Conservation (phyloP, 1,140 invertebrate species). For the Aphelenchoides fujianensis region DNA sequence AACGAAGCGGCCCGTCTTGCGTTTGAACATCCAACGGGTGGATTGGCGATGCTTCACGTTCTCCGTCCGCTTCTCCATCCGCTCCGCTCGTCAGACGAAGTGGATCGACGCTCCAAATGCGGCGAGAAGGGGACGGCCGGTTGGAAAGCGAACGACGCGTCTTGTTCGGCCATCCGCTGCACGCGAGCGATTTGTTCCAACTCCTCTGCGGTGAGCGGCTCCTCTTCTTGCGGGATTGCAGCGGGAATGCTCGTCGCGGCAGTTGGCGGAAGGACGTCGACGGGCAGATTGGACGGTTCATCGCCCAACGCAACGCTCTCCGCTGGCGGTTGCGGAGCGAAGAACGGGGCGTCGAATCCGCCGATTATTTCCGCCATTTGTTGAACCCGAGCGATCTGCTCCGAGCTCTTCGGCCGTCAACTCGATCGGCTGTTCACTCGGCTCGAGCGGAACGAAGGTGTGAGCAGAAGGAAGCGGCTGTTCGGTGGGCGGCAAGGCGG, state of each 20-base stretch:
- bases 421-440: too few relatives aligned
- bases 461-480: too few relatives aligned
- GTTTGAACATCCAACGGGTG: too few relatives aligned
- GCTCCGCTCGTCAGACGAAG: conserved; percentile 1
- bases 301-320: neutral
- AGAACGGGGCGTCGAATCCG: neutral
- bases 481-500: too few relatives aligned
- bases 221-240: conserved; percentile 6
- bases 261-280: neutral
- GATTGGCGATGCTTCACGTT: too few relatives aligned
- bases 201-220: conserved; percentile 25
- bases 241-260: neutral
- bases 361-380: conserved; percentile 4
- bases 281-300: neutral
- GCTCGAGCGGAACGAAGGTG: too few relatives aligned
- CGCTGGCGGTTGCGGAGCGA: neutral
- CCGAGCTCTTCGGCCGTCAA: neutral
- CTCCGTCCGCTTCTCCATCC: too few relatives aligned
- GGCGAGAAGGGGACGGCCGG: too few relatives aligned
- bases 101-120: too few relatives aligned
- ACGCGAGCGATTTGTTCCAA: conserved; percentile 34
- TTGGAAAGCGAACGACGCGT: neutral
- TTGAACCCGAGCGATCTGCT: neutral
- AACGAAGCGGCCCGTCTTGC: too few relatives aligned
- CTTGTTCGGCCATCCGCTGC: conserved; percentile 21